A percentile compares a stretch with the other conserved stretches of the same genome.
Conservation (phyloP, 2,113 vertebrate species). For the Choloepus hoffmanni region DNA sequence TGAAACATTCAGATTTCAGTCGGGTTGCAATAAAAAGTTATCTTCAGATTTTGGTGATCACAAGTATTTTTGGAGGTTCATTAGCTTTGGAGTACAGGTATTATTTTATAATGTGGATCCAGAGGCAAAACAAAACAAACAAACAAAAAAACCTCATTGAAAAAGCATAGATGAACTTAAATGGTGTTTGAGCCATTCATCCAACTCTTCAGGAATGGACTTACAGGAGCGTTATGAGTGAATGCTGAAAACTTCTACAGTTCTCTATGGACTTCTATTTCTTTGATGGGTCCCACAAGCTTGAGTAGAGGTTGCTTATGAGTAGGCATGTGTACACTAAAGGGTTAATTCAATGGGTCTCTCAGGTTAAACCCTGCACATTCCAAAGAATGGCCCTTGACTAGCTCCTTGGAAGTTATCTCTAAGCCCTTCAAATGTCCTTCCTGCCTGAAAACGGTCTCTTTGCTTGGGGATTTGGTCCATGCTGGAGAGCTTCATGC, state of each 20-base stretch:
- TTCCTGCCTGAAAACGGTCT: not conserved
- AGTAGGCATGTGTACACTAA: no score
- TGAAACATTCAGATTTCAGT: conserved; percentile 46
- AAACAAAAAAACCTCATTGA: not conserved
- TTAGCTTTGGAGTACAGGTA: conserved; percentile 56
- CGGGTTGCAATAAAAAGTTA: conserved; percentile 46
- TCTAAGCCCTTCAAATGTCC: rapidly evolving
- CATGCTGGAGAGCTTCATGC: no score
- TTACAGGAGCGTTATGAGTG: not conserved
- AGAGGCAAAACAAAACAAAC: not conserved
- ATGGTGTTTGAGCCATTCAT: not conserved
- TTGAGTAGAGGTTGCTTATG: no score
- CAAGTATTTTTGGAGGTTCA: conserved; percentile 58
- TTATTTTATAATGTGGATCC: conserved; percentile 30
- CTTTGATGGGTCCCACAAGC: no score
- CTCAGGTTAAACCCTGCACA: rapidly evolving
- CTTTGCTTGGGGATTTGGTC: not conserved
- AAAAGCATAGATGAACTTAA: not conserved
- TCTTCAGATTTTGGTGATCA: conserved; percentile 58
- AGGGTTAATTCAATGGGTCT: no score
- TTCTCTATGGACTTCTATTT: not conserved
- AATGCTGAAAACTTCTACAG: not conserved
- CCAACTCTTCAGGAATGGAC: no score
- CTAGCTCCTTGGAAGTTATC: not conserved
- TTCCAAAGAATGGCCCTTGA: no score